These are phyloP conservation scores for Nephila pilipes DNA, from an alignment of 1,140 invertebrate species.

Conservation along the genomic window DNA sequence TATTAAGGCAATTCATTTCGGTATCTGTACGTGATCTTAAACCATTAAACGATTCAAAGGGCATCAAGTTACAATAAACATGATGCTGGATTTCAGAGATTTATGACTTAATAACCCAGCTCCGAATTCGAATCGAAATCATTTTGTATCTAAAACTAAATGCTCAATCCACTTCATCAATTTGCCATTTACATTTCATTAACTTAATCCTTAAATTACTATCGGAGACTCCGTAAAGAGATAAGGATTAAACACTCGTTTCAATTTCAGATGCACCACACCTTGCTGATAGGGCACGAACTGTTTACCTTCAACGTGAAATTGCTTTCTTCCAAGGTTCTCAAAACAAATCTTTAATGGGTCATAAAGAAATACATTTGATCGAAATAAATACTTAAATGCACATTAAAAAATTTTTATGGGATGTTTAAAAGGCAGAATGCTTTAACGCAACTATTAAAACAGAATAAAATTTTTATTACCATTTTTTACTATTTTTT, in stretches of 20 bases:
- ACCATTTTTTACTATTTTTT: background rate
- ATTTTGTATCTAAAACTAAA: no score
- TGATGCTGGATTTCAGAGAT: no score
- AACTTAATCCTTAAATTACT: no score
- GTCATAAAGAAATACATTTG: background rate
- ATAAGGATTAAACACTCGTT: background rate
- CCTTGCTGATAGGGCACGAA: background rate
- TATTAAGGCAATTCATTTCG: no score
- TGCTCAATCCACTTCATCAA: no score
- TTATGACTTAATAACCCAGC: no score
- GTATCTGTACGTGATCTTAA: no score
- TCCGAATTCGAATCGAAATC: no score
- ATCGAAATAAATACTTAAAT: background rate
- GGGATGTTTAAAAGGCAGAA: background rate
- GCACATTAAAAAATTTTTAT: background rate
- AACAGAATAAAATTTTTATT: background rate
- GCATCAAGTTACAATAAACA: no score
- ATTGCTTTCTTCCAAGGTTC: background rate
- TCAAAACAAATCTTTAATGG: background rate
- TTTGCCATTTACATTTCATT: no score
- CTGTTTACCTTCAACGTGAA: background rate
- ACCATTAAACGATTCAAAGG: no score
- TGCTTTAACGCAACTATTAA: background rate
- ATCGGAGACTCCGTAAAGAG: background rate
- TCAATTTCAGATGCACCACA: background rate